Conservation (phyloP, 2,888 invertebrate genomes). For the Elysia crispata region DNA sequence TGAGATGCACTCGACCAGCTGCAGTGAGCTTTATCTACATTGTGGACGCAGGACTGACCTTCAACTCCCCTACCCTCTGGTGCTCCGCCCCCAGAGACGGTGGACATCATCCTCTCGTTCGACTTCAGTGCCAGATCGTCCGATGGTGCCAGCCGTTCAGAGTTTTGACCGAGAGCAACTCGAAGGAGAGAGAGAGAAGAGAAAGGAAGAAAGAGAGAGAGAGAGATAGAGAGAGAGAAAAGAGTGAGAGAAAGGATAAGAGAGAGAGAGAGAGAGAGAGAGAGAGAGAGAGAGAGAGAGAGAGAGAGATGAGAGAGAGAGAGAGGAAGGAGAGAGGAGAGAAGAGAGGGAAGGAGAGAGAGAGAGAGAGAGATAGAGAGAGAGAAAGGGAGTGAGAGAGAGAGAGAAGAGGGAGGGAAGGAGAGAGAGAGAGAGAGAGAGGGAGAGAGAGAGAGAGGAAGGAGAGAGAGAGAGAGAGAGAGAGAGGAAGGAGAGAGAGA, state of each 20-base stretch:
- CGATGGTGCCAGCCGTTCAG: slow-evolving; percentile 77
- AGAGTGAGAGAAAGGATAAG: no score
- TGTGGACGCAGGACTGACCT: slow-evolving; percentile 79
- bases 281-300: background rate
- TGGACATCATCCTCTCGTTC: slow-evolving; percentile 78
- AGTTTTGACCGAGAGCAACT: no score
- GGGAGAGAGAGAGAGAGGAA: background rate
- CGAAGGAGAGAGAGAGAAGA: background rate
- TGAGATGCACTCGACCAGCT: slow-evolving; percentile 76
- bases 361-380: background rate
- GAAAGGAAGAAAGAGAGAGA: background rate
- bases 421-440: background rate
- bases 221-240: background rate
- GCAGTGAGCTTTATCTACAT: slow-evolving; percentile 78
- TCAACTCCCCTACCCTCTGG: slow-evolving; percentile 78
- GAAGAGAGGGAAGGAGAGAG: background rate
- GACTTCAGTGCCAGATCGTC: slow-evolving; percentile 78
- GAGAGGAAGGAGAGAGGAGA: background rate
- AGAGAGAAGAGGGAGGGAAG: background rate
- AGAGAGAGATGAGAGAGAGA: background rate
- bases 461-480: no score
- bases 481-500: no score
- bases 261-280: background rate
- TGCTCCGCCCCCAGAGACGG: slow-evolving; percentile 78
- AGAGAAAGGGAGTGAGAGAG: no score